Percentiles rank a stretch among this genome's conserved stretches.
These are phyloP conservation scores for Melieria picta DNA, from an alignment of 2,888 invertebrate species.

Conservation along the genomic window DNA sequence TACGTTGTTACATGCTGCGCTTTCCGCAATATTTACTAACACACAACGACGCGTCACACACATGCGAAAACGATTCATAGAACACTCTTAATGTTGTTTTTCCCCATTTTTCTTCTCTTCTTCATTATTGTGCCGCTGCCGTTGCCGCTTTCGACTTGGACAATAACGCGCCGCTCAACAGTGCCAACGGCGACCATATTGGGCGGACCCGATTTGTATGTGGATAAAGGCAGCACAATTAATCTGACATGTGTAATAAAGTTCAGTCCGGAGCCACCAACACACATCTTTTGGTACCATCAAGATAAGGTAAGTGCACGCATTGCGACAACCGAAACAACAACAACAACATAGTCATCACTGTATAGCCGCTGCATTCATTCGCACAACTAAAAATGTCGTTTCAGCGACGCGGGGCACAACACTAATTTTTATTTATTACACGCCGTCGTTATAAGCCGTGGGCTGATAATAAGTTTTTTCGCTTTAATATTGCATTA, in stretches of 20 bases:
- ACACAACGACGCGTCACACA: no score
- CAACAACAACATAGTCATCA: background rate
- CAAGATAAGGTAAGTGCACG: conserved; percentile 84
- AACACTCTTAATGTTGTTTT: background rate
- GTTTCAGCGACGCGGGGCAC: background rate
- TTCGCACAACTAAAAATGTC: conserved; percentile 23
- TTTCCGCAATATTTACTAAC: no score
- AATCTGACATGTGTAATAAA: conserved; percentile 84
- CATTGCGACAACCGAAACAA: conserved; percentile 68
- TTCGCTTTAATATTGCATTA: no score
- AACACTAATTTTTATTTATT: no score
- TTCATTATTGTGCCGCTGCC: background rate
- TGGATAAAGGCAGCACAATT: conserved; percentile 84
- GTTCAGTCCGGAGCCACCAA: conserved; percentile 86
- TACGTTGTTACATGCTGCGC: no score
- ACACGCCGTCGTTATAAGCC: no score
- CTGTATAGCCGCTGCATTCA: background rate
- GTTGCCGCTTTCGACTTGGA: background rate
- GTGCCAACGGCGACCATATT: conserved; percentile 83
- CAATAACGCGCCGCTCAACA: conserved; percentile 57
- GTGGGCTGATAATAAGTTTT: no score
- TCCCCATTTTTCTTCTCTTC: background rate
- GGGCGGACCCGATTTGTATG: conserved; percentile 82
- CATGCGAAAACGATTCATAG: no score
- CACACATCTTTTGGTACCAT: conserved; percentile 96